Evolutionary conservation across 92 coral and sea anemone genomes (phyloP), one percentile per base, ranked within the genome.

Genomic region (Isaurus tuberculatus): DNA sequence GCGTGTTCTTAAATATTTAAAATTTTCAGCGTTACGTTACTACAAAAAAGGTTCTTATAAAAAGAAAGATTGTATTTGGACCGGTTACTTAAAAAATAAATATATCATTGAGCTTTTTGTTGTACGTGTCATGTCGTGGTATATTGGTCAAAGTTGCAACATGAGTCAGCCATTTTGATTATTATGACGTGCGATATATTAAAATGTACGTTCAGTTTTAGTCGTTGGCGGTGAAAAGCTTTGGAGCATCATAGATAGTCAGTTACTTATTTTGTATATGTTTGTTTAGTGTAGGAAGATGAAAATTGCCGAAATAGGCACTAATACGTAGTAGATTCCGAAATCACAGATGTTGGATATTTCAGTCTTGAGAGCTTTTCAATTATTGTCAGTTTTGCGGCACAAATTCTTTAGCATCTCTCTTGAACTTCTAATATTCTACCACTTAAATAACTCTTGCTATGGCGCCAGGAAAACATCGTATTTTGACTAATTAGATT

Each of bases 381-480:
- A 71, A 26, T 71, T 25, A 9, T 42, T 67, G n/a, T 14, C 10
- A 30, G 31, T 67, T 11, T 67, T 32, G 61, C 78, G 78, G 29
- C 17, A 25, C 37, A 20, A 72, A 72, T 44, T 72, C 78, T 72
- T 72, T 72, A 25, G 53, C 58, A 22, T 11, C 61, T 72, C 44
- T 70, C 61, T 25, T 27, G 37, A 72, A 46, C 78, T 43, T 23
- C 33, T 7, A 26, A 42, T 43, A 44, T 26, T 23, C 63, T 22
- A 19, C 37, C 37, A 72, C 78, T 72, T 72, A 11, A 72, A 7
- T 15, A 19, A 17, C 19, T 29, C 28, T 27, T 72, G 17, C 17
- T 43, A 4, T 42, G 78, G 78, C 78, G 78, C 78, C 78, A 44
- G 44, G 36, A 23, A 63, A 63, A 29, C 61, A 32, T 72, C 36